Conservation (phyloP, 2,797 vertebrate species). For the Chromobotia macracanthus region DNA sequence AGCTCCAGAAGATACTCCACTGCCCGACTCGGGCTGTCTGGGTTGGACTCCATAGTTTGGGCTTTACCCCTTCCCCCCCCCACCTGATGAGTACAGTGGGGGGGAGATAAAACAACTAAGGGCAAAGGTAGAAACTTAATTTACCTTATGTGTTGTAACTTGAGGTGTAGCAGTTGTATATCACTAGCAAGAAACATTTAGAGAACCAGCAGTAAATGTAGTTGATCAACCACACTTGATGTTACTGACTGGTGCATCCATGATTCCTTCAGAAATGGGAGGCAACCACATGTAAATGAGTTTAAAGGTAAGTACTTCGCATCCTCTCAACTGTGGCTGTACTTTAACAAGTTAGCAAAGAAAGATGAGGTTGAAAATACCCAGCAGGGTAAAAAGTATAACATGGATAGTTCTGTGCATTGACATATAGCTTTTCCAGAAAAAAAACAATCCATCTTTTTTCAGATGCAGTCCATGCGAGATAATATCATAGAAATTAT, state of each 20-base stretch:
- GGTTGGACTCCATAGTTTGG: conserved; percentile 68
- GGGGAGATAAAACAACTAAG: conserved; percentile 56
- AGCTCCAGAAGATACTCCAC: conserved; percentile 93
- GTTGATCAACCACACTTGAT: neutral
- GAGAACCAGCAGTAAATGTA: conserved; percentile 1
- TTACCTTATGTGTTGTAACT: conserved; percentile 8
- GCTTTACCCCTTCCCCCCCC: conserved; percentile 69
- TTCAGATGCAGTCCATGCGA: conserved; percentile 29
- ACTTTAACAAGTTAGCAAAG: neutral
- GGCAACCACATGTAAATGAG: neutral
- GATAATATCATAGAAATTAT: neutral
- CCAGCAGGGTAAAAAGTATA: neutral
- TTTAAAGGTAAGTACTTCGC: conserved; percentile 3
- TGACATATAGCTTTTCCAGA: neutral
- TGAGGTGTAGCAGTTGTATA: conserved; percentile 1
- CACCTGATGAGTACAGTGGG: conserved; percentile 78
- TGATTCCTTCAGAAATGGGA: conserved; percentile 6
- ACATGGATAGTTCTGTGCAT: conserved; percentile 23
- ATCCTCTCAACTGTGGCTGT: conserved; percentile 17
- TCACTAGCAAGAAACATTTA: conserved; percentile 11
- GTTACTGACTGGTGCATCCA: neutral
- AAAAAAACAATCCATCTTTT: conserved; percentile 34
- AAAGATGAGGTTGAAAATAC: neutral
- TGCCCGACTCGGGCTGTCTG: conserved; percentile 88
- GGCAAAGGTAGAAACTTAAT: neutral